phyloP scores from a whole-genome alignment of 2,113 vertebrate species.

The Cariama cristata region DNA sequence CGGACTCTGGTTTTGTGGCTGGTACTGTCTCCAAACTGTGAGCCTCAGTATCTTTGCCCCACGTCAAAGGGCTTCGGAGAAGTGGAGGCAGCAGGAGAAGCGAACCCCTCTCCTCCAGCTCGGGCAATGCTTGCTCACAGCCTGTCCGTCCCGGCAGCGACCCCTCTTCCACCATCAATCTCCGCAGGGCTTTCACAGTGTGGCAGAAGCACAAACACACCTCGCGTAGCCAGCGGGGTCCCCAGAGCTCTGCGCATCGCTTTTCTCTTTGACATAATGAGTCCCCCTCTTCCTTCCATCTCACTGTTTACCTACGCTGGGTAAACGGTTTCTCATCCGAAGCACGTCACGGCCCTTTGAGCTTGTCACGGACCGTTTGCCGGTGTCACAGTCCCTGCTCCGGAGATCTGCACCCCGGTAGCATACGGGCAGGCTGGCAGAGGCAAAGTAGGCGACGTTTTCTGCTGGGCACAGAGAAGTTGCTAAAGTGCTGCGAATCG shows the following conservation, averaged over 20 bases:
- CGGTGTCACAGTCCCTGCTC: not conserved
- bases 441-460: accelerated
- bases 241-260: not conserved
- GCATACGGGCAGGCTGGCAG: not conserved
- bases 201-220: not conserved
- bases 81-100: not conserved
- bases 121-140: not conserved
- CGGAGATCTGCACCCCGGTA: not conserved
- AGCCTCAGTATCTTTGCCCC: not conserved
- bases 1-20: not conserved
- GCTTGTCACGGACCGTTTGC: accelerated
- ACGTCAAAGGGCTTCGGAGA: not conserved
- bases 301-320: not conserved
- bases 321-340: not conserved
- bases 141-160: not conserved
- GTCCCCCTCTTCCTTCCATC: not conserved
- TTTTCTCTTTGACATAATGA: not conserved
- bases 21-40: not conserved
- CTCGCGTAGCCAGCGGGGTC: not conserved
- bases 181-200: accelerated
- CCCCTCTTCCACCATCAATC: not conserved
- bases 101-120: not conserved
- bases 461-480: not conserved
- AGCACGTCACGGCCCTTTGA: not conserved
- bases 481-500: not conserved